phyloP scores from a whole-genome alignment of 2,113 vertebrate species.

The Brienomyrus longianalis region DNA sequence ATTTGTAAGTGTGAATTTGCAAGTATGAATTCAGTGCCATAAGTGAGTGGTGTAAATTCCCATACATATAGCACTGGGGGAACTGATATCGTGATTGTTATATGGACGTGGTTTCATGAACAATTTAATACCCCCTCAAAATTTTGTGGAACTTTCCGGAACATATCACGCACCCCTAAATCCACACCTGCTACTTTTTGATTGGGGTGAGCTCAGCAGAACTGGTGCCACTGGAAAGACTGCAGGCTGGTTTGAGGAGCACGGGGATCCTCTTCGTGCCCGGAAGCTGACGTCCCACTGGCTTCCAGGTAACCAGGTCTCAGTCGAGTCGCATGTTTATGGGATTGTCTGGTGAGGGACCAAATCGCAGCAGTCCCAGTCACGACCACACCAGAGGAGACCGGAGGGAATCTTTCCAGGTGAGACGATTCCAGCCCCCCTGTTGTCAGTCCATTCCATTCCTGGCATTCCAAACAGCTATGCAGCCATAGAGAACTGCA shows the following conservation, averaged over 20 bases:
- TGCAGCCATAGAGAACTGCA: neutral
- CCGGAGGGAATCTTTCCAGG: neutral
- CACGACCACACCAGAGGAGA: neutral
- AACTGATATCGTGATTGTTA: neutral
- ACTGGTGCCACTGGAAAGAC: neutral
- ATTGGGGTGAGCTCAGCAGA: neutral
- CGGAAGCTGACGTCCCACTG: neutral
- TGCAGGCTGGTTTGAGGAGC: neutral
- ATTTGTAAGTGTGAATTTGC: conserved; percentile 9
- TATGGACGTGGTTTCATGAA: neutral
- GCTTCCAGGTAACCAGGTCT: neutral
- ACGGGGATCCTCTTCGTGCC: neutral
- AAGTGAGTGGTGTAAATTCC: neutral
- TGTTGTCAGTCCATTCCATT: neutral
- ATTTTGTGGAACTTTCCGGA: neutral
- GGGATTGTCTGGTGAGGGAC: neutral
- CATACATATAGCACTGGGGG: neutral
- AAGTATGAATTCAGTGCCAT: conserved; percentile 1
- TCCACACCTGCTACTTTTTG: neutral
- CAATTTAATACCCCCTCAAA: neutral
- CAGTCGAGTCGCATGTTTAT: neutral
- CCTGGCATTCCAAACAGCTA: neutral
- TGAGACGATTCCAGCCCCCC: neutral
- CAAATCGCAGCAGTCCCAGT: neutral
- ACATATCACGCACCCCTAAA: neutral